Evolutionary conservation across 2,888 invertebrate species (phyloP).

Genomic region (Polia nebulosa): DNA sequence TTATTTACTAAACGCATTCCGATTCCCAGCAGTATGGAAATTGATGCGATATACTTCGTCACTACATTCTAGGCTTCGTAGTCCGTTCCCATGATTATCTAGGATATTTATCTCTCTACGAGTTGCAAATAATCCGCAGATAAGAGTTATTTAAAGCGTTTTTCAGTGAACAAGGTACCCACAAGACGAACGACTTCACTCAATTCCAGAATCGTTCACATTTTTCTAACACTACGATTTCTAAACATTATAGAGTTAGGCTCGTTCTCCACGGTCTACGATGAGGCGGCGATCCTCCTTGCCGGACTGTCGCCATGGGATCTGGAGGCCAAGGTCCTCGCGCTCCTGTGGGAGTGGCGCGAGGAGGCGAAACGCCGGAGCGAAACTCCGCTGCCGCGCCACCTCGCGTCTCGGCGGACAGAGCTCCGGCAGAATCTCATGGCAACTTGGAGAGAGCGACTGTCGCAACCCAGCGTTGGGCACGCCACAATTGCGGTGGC

Average conservation of each 20-base stretch:
- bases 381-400: too few relatives aligned
- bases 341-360: too few relatives aligned
- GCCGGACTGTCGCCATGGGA: too few relatives aligned
- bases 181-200: constrained; percentile 33
- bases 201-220: constrained; percentile 22
- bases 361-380: too few relatives aligned
- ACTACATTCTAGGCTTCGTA: constrained; percentile 31
- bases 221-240: constrained; percentile 26
- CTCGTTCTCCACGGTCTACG: neutral
- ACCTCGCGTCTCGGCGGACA: too few relatives aligned
- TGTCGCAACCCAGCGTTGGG: too few relatives aligned
- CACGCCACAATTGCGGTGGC: too few relatives aligned
- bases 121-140: constrained; percentile 48
- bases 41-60: constrained; percentile 48
- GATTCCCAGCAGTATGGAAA: constrained; percentile 44
- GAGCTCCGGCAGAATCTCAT: too few relatives aligned
- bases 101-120: constrained; percentile 43
- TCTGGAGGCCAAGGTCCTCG: too few relatives aligned
- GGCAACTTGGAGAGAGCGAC: too few relatives aligned
- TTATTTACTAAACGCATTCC: constrained; percentile 59
- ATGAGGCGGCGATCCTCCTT: too few relatives aligned
- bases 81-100: constrained; percentile 51
- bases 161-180: constrained; percentile 38
- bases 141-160: constrained; percentile 41
- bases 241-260: constrained; percentile 5